Percentiles rank a stretch among this genome's conserved stretches.
Evolutionary conservation across 2,113 vertebrate genomes (phyloP).

Genomic region (Columba janthina): DNA sequence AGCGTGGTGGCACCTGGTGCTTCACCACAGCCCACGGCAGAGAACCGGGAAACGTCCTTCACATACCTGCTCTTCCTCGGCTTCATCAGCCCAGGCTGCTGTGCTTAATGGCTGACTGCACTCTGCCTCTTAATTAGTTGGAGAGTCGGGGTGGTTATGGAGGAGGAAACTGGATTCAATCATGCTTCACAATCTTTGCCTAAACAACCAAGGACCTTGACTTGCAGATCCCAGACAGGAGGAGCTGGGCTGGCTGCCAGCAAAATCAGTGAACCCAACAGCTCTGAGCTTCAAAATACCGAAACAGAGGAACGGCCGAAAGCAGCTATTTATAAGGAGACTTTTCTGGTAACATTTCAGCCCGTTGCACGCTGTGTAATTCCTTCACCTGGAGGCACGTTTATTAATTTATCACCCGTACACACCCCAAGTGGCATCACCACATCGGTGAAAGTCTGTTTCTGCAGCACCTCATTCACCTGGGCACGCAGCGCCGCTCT

Average conservation of each 20-base stretch:
- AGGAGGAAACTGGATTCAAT: not conserved
- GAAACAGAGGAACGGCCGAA: not conserved
- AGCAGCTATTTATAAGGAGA: not conserved
- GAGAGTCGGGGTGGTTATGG: not conserved
- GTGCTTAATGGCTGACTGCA: not conserved
- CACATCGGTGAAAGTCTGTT: accelerated
- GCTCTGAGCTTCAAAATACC: not conserved
- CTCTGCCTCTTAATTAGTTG: not conserved
- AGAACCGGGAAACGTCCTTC: not conserved
- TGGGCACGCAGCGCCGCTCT: not conserved
- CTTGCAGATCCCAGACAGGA: not conserved
- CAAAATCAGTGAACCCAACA: not conserved
- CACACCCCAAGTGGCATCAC: not conserved
- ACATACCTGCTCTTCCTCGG: not conserved
- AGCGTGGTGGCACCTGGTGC: not conserved
- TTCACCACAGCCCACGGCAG: accelerated
- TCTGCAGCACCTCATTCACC: not conserved
- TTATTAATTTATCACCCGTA: not conserved
- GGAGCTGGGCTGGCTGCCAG: not conserved
- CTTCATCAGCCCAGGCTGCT: not conserved
- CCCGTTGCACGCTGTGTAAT: accelerated
- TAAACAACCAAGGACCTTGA: not conserved
- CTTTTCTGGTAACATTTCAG: not conserved
- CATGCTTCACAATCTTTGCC: not conserved
- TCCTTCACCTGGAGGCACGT: not conserved